Conservation (phyloP, 2,888 invertebrate species). For the Drosophila mercatorum region DNA sequence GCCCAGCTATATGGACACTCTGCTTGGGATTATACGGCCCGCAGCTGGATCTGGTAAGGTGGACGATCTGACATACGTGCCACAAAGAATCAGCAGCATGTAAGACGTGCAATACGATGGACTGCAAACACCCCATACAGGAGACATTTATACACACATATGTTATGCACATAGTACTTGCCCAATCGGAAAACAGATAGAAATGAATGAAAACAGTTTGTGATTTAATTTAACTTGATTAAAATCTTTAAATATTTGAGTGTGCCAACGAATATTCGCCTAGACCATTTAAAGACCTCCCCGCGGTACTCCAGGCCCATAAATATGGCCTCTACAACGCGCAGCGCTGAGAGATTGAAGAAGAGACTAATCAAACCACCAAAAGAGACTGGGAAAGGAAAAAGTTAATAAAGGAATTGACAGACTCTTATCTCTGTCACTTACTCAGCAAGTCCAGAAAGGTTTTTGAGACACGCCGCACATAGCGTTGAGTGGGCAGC, state of each 20-base stretch:
- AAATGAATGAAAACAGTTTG: conserved; percentile 54
- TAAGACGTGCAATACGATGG: conserved; percentile 29
- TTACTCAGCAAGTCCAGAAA: conserved; percentile 89
- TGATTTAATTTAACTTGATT: conserved; percentile 65
- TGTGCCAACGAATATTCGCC: conserved; percentile 54
- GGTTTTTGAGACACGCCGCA: conserved; percentile 88
- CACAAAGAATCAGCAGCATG: conserved; percentile 75
- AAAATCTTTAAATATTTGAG: conserved; percentile 64
- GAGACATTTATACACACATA: conserved; percentile 1
- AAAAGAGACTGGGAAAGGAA: conserved; percentile 77
- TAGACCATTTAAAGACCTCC: conserved; percentile 52
- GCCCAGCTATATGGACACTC: conserved; percentile 86
- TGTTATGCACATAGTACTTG: conserved; percentile 28
- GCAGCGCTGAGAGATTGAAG: conserved; percentile 81
- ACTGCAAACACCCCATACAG: conserved; percentile 1
- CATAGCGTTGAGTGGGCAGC: conserved; percentile 85
- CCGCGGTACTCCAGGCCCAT: conserved; percentile 55
- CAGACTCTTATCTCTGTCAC: conserved; percentile 15
- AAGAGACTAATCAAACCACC: conserved; percentile 83
- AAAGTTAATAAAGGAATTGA: too few species aligned
- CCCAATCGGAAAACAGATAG: conserved; percentile 44
- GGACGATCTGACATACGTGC: conserved; percentile 51
- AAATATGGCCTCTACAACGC: conserved; percentile 72
- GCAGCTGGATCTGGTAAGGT: conserved; percentile 42
- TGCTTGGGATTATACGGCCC: conserved; percentile 80